Evolutionary conservation across 2,797 vertebrate genomes (phyloP), one percentile per base, ranked within the genome.

Genomic region (Gobionotothen gibberifrons): DNA sequence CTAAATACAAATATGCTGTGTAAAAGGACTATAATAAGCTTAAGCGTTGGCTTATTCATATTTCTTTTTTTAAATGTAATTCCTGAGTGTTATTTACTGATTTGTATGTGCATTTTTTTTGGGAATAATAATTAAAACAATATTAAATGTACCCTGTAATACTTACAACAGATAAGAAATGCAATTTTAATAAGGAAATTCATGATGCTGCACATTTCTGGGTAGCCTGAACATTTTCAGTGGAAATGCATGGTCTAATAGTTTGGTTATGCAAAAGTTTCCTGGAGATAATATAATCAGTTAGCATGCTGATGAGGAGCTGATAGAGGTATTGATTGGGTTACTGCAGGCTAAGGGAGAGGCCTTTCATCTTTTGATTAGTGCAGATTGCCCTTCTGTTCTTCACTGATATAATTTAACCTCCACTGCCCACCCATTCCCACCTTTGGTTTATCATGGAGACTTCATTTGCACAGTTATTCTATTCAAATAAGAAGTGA

Each of bases 331-430:
- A 52, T 21, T 49, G 53, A 48, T 7, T 36, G 32, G 32, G 11
- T 40, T 49, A n/a, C 32, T 40, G 8, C 3, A 26, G 47, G 26
- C 14, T 29, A 3, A 26, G 12, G 29, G 0, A 40, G n/a, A 36
- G 51, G 46, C 7, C 42, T 39, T 60, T 56, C 7, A 42, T 60
- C 36, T 9, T 66, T 22, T 75, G 58, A 76, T 58, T 9, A 70
- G 1, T 13, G 3, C 26, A 29, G 14, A 74, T 49, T 8, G 5
- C 4, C 12, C 15, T 29, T 79, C 48, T 68, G 36, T 73, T 66
- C 48, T 8, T 55, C 0, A 21, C 32, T 36, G 32, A 83, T 84
- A 55, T 55, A 17, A 74, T 81, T 65, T n/a, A 54, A 29, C 9
- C 14, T 44, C 13, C 9, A 29, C 19, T n/a, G 32, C 63, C 21